Conservation (phyloP, 2,888 invertebrate species). For the Uropetala carovei region DNA sequence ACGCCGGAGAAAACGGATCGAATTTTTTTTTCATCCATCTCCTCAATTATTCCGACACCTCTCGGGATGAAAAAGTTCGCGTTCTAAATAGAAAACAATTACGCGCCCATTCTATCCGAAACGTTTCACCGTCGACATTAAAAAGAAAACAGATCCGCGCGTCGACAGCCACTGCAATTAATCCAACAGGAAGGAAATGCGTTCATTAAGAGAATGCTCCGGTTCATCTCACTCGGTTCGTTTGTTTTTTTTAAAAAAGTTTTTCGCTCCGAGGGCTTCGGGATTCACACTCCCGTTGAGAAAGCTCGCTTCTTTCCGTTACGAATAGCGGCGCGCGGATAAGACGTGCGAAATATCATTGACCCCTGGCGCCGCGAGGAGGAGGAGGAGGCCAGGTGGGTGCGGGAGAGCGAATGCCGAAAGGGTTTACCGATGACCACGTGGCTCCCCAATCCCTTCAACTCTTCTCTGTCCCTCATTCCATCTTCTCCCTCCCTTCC, state of each 20-base stretch:
- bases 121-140: too few relatives aligned
- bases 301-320: not conserved
- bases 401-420: not conserved
- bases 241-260: not conserved
- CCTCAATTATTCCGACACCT: too few relatives aligned
- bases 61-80: too few relatives aligned
- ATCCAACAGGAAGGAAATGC: too few relatives aligned
- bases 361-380: not conserved
- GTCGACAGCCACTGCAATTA: too few relatives aligned
- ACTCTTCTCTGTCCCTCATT: too few relatives aligned
- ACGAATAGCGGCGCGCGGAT: constrained; percentile 13
- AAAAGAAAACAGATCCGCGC: too few relatives aligned
- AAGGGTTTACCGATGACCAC: not conserved
- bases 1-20: too few relatives aligned
- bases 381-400: not conserved
- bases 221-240: not conserved
- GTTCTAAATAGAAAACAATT: too few relatives aligned
- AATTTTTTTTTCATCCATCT: too few relatives aligned
- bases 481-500: not conserved
- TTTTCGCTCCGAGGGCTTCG: constrained; percentile 21
- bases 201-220: not conserved
- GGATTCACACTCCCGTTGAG: constrained; percentile 23
- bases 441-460: not conserved
- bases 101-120: too few relatives aligned
- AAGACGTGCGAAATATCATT: constrained; percentile 21